These are phyloP conservation scores for Elephantulus edwardii DNA, from an alignment of 2,113 vertebrate genomes.

Conservation along the genomic window DNA sequence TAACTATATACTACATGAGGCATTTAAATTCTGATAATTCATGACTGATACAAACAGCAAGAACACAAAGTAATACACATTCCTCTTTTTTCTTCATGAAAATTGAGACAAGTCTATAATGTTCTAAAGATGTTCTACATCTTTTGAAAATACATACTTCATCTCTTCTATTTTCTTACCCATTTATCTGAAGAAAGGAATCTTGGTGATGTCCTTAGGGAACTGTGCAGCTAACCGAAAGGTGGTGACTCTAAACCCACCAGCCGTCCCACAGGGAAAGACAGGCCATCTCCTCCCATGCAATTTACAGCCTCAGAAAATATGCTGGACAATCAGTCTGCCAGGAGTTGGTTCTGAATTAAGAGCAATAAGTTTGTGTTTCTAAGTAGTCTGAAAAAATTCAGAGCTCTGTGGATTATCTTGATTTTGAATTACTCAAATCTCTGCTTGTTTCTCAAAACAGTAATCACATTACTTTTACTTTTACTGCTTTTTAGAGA, in stretches of 20 bases:
- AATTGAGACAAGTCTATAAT: neutral
- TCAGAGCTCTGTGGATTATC: neutral
- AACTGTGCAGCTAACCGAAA: too few species aligned
- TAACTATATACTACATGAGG: neutral
- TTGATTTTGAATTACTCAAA: constrained; percentile 33
- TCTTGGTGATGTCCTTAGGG: too few species aligned
- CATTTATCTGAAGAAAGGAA: neutral
- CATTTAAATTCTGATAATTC: neutral
- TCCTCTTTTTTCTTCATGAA: neutral
- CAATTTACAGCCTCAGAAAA: too few species aligned
- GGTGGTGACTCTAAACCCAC: too few species aligned
- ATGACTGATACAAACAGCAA: neutral
- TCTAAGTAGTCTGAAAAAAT: too few species aligned
- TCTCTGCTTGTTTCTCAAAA: neutral
- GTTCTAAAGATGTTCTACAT: neutral
- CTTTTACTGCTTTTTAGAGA: constrained; percentile 11
- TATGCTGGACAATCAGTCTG: too few species aligned
- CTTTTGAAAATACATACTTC: neutral
- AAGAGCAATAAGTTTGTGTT: too few species aligned
- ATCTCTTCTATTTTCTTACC: neutral
- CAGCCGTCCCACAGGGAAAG: too few species aligned
- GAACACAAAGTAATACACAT: neutral
- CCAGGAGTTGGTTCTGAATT: too few species aligned
- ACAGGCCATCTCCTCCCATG: too few species aligned
- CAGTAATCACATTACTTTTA: neutral